phyloP scores from a whole-genome alignment of 2,888 invertebrate genomes.

The Xestia xanthographa region DNA sequence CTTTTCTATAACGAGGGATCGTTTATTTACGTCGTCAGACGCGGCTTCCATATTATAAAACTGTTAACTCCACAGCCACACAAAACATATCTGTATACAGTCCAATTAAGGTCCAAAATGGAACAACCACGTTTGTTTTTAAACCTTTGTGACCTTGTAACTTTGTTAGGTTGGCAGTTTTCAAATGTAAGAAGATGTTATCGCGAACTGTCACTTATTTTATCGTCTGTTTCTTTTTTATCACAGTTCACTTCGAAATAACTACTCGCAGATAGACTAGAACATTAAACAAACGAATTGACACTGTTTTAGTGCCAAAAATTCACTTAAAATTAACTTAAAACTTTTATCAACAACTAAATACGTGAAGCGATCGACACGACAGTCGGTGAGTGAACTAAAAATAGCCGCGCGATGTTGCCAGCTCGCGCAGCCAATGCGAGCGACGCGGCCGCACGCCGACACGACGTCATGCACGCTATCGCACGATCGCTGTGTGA shows the following conservation, averaged over 20 bases:
- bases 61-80: not conserved
- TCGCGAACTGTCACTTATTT: conserved; percentile 9
- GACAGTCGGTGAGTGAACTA: conserved; percentile 58
- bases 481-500: conserved; percentile 10
- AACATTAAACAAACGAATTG: not conserved
- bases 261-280: not conserved
- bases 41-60: not conserved
- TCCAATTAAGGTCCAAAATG: conserved; percentile 9
- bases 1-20: conserved; percentile 37
- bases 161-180: conserved; percentile 7
- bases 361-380: conserved; percentile 64
- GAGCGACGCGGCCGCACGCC: conserved; percentile 60
- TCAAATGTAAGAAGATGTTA: conserved; percentile 10
- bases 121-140: not conserved
- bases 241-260: not conserved
- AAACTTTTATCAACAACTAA: conserved; percentile 11
- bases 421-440: conserved; percentile 51
- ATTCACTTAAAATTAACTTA: conserved; percentile 5
- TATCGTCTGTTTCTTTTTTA: not conserved
- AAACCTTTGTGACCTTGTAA: not conserved
- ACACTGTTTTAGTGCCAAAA: not conserved
- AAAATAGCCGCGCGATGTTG: conserved; percentile 59
- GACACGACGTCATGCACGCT: conserved; percentile 30
- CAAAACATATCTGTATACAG: not conserved
- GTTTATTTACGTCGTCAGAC: conserved; percentile 14